Evolutionary conservation across 2,113 vertebrate genomes (phyloP), one percentile per base, ranked within the genome.

Genomic region (Trogon melanurus): DNA sequence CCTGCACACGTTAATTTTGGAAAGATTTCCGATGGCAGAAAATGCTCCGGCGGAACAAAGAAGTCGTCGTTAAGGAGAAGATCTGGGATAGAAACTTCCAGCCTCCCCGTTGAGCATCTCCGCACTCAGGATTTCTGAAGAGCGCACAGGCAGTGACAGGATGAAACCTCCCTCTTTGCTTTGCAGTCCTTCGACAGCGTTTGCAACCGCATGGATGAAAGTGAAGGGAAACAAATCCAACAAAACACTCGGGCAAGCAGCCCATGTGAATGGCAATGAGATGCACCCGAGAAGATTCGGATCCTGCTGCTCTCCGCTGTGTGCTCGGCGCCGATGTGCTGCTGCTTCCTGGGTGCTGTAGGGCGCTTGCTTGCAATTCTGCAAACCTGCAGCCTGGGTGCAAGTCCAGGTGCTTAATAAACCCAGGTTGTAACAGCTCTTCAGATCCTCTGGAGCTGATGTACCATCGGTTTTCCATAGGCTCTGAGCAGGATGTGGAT

Each of bases 101-200:
- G n/a, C 66, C 32, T 65, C 38, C 34, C 44, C n/a, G 36, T 53
- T 56, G 76, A 27, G 22, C 66, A 36, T 58, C 30, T 41, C 54
- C 3, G 0, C 1, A 2, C 65, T 67, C 41, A 6, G 34, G 56
- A 45, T 51, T 67, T 69, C 41, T 32, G 25, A 82, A 23, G 2
- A 72, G 22, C 0, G 0, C 21, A 16, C 26, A 12, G 60, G 50
- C 5, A 4, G 10, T 15, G 54, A 53, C 16, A 73, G 30, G 25
- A 73, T 5, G 70, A 57, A 71, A 57, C 50, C 44, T 72, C 44
- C 1, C 26, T 48, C 26, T 16, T 47, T 60, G 65, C 75, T 88
- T 72, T 36, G n/a, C 60, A 3, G 10, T 81, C 88, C 79, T 60
- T 60, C 58, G 75, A 20, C 65, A 45, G 80, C 17, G 1, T 91